These are phyloP conservation scores for Leptestheria dahalacensis DNA, from an alignment of 1,140 invertebrate genomes.

Conservation along the genomic window DNA sequence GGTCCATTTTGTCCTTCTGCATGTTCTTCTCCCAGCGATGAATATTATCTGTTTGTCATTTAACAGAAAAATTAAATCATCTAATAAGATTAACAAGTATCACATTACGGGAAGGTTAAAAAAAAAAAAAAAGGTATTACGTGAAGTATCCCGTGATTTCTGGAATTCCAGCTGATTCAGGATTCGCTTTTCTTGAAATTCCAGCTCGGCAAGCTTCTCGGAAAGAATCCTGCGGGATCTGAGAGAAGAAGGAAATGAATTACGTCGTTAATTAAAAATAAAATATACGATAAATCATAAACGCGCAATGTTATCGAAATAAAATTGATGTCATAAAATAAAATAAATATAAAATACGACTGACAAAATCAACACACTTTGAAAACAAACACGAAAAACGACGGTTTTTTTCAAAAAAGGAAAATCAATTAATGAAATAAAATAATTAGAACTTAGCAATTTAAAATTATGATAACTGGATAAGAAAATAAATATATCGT, in stretches of 20 bases:
- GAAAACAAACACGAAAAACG: too few relatives aligned
- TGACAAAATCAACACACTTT: too few relatives aligned
- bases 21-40: slow-evolving; percentile 80
- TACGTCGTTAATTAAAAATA: not conserved
- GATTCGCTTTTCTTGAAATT: slow-evolving; percentile 90
- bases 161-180: slow-evolving; percentile 94
- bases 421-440: too few relatives aligned
- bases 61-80: slow-evolving; percentile 9
- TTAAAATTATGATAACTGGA: too few relatives aligned
- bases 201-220: slow-evolving; percentile 86
- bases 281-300: too few relatives aligned
- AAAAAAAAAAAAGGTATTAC: slow-evolving; percentile 31
- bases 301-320: too few relatives aligned
- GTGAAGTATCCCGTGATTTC: slow-evolving; percentile 76
- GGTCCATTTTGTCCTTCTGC: slow-evolving; percentile 78
- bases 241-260: not conserved
- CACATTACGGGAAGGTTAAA: slow-evolving; percentile 2
- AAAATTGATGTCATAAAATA: too few relatives aligned
- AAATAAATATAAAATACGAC: too few relatives aligned
- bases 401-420: too few relatives aligned
- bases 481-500: too few relatives aligned
- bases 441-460: too few relatives aligned
- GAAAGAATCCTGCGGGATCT: slow-evolving; percentile 23
- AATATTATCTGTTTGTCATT: slow-evolving; percentile 77
- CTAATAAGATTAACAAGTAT: not conserved